These are phyloP conservation scores for Andrena praecox DNA, from an alignment of 2,888 invertebrate genomes.

Conservation along the genomic window DNA sequence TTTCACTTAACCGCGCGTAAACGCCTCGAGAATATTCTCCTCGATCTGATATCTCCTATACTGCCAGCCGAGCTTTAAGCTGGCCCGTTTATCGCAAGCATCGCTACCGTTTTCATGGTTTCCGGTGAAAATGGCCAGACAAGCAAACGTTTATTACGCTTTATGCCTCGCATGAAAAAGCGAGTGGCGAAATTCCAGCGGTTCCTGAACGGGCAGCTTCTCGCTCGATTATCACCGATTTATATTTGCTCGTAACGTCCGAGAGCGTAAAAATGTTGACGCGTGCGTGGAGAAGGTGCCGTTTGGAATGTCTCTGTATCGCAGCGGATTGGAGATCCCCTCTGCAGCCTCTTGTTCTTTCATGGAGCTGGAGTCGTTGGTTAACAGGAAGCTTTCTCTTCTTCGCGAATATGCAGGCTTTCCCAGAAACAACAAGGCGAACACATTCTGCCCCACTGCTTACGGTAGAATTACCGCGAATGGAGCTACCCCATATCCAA, in stretches of 20 bases:
- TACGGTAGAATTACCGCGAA: neutral
- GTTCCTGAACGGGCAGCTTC: conserved; percentile 43
- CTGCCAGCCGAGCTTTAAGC: conserved; percentile 3
- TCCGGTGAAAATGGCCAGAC: conserved; percentile 64
- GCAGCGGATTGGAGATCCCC: conserved; percentile 2
- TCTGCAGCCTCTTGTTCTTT: neutral
- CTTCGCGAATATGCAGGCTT: conserved; percentile 12
- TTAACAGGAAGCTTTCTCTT: conserved; percentile 19
- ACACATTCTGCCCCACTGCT: neutral
- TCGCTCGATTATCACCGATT: conserved; percentile 75
- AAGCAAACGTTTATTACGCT: conserved; percentile 40
- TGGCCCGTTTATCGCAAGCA: conserved; percentile 38
- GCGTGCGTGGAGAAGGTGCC: neutral
- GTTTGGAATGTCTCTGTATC: neutral
- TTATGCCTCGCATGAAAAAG: conserved; percentile 18
- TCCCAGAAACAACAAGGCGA: conserved; percentile 11
- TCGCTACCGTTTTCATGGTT: conserved; percentile 52
- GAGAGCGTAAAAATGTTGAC: neutral
- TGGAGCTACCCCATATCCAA: no score
- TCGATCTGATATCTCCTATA: conserved; percentile 42
- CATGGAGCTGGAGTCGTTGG: neutral
- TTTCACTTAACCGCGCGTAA: conserved; percentile 20
- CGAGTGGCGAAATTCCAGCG: conserved; percentile 34
- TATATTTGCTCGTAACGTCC: conserved; percentile 16
- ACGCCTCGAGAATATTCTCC: conserved; percentile 20